Percentiles rank a stretch among this genome's conserved stretches.
phyloP scores from a whole-genome alignment of 1,140 invertebrate genomes.

The Scaptomyza graminum region DNA sequence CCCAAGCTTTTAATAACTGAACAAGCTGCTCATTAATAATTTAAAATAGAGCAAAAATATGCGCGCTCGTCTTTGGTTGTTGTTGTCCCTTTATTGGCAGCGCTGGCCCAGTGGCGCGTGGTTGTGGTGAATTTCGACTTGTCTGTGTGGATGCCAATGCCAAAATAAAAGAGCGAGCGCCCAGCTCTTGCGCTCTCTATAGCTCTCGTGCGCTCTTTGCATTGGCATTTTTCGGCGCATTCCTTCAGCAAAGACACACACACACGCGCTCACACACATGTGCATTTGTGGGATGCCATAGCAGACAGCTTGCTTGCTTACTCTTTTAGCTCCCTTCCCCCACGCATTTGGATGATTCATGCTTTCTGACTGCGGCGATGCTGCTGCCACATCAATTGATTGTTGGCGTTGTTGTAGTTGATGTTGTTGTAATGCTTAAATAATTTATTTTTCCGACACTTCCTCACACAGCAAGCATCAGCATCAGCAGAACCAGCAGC shows the following conservation, averaged over 20 bases:
- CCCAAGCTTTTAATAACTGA: slow-evolving; percentile 82
- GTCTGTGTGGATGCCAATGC: slow-evolving; percentile 42
- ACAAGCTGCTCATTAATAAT: slow-evolving; percentile 82
- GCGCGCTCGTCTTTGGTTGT: slow-evolving; percentile 43
- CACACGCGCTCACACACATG: slow-evolving; percentile 4
- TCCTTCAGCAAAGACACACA: slow-evolving; percentile 24
- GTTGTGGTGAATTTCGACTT: slow-evolving; percentile 50
- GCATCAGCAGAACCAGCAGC: slow-evolving; percentile 8
- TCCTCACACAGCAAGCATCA: slow-evolving; percentile 36
- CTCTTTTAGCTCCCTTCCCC: not conserved
- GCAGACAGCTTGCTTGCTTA: slow-evolving; percentile 36
- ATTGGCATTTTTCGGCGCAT: slow-evolving; percentile 45
- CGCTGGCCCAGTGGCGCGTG: slow-evolving; percentile 49
- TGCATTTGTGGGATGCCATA: slow-evolving; percentile 55
- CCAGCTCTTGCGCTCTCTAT: not conserved
- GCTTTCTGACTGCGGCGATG: slow-evolving; percentile 58
- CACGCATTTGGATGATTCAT: slow-evolving; percentile 65
- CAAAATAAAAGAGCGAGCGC: slow-evolving; percentile 20
- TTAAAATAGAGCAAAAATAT: slow-evolving; percentile 79
- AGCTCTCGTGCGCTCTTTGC: slow-evolving; percentile 23
- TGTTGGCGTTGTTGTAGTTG: slow-evolving; percentile 21
- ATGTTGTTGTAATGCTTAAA: slow-evolving; percentile 37
- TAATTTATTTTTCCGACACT: slow-evolving; percentile 43
- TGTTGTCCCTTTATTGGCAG: slow-evolving; percentile 17
- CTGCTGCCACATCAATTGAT: slow-evolving; percentile 49